Percentiles rank a stretch among this genome's conserved stretches.
Conservation (phyloP, 2,113 vertebrate species). For the Calonectris borealis region DNA sequence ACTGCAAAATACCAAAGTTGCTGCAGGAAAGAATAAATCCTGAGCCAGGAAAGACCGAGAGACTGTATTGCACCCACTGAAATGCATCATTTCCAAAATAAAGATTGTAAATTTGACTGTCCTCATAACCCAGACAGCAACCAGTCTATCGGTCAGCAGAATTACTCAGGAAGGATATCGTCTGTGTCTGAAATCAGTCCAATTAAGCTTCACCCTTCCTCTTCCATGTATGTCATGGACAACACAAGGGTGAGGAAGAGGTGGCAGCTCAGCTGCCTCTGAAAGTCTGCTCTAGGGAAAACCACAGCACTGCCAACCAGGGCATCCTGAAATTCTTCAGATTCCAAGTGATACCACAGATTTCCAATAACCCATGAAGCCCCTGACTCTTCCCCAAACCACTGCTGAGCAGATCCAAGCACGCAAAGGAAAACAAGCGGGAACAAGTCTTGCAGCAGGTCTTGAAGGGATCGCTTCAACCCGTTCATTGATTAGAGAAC, state of each 20-base stretch:
- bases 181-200: background rate
- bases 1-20: background rate
- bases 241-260: background rate
- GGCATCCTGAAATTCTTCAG: rapidly evolving
- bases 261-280: background rate
- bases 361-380: background rate
- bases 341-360: background rate
- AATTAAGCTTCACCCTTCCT: rapidly evolving
- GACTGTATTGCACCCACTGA: background rate
- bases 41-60: background rate
- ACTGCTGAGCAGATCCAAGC: background rate
- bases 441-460: background rate
- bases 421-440: background rate
- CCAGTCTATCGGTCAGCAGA: background rate
- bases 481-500: background rate
- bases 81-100: rapidly evolving
- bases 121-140: background rate
- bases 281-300: background rate
- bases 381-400: background rate
- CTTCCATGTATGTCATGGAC: background rate
- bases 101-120: background rate
- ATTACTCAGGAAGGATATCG: background rate
- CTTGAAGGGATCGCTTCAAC: background rate
- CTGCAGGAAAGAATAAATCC: background rate
- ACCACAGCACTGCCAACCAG: background rate